A percentile compares a stretch with the other conserved stretches of the same genome.
These are phyloP conservation scores for Gymnopithys bicolor DNA, from an alignment of 2,797 vertebrate genomes.

Conservation along the genomic window DNA sequence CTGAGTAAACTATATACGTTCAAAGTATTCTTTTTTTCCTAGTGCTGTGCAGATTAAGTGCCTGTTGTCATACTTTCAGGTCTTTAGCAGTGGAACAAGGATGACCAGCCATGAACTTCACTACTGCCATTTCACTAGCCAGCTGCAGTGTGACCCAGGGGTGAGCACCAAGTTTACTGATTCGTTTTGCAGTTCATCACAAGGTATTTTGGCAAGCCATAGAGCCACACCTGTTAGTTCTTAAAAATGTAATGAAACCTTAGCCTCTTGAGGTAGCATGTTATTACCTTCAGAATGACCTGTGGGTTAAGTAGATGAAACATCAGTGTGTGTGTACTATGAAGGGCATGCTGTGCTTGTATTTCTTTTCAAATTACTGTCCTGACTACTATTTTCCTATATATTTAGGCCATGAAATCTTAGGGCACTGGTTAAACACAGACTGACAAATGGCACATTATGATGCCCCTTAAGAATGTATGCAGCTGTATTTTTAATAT, in stretches of 20 bases:
- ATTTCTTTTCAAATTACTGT: slow-evolving; percentile 36
- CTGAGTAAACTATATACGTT: neutral
- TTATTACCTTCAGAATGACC: slow-evolving; percentile 52
- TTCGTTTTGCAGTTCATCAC: slow-evolving; percentile 44
- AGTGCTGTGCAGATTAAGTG: neutral
- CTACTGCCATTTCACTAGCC: neutral
- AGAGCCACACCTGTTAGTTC: slow-evolving; percentile 38
- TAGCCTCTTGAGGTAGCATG: slow-evolving; percentile 27
- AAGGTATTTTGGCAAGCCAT: slow-evolving; percentile 25
- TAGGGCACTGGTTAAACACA: neutral
- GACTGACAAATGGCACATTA: neutral
- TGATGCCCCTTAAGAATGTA: neutral
- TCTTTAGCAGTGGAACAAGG: neutral
- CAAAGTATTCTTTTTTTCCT: no score
- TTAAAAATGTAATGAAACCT: slow-evolving; percentile 41
- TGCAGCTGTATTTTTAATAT: neutral
- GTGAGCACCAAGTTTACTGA: neutral
- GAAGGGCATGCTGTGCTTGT: slow-evolving; percentile 17
- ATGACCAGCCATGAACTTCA: neutral
- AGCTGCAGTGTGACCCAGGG: neutral
- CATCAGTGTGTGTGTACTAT: neutral
- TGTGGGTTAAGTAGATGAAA: slow-evolving; percentile 49
- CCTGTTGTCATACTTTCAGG: neutral
- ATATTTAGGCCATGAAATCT: neutral
- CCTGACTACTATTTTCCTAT: slow-evolving; percentile 28